phyloP scores from a whole-genome alignment of 2,113 vertebrate genomes.

The Plectropomus leopardus region DNA sequence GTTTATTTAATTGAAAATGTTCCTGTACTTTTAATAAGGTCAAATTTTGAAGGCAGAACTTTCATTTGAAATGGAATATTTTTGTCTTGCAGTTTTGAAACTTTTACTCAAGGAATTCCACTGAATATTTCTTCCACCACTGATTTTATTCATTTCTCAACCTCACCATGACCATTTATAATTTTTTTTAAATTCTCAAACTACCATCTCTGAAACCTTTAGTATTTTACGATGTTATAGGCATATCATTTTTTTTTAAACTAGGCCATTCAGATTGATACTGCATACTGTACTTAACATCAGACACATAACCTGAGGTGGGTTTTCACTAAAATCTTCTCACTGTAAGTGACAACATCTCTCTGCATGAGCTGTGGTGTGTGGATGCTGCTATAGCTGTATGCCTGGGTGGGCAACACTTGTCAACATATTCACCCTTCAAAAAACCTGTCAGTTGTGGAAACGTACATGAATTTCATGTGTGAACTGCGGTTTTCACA shows the following conservation, averaged over 20 bases:
- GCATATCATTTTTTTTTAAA: not conserved
- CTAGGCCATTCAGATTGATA: not conserved
- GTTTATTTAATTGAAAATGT: not conserved
- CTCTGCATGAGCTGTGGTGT: constrained; percentile 69
- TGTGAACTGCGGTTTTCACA: constrained; percentile 31
- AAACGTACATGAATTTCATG: constrained; percentile 2
- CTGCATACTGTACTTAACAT: not conserved
- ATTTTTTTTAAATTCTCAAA: not conserved
- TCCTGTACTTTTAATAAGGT: not conserved
- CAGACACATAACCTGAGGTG: not conserved
- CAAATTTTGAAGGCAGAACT: not conserved
- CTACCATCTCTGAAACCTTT: not conserved
- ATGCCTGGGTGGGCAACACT: constrained; percentile 41
- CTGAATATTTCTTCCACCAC: not conserved
- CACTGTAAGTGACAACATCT: constrained; percentile 10
- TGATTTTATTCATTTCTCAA: too few species aligned
- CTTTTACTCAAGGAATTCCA: not conserved
- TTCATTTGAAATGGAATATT: not conserved
- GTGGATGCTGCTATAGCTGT: constrained; percentile 39
- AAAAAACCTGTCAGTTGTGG: not conserved
- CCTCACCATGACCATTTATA: too few species aligned
- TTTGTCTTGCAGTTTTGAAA: not conserved
- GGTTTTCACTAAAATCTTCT: constrained; percentile 13
- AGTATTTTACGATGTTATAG: not conserved
- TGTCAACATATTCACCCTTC: constrained; percentile 7